Evolutionary conservation across 2,113 vertebrate genomes (phyloP).

Genomic region (Tachysurus fulvidraco): DNA sequence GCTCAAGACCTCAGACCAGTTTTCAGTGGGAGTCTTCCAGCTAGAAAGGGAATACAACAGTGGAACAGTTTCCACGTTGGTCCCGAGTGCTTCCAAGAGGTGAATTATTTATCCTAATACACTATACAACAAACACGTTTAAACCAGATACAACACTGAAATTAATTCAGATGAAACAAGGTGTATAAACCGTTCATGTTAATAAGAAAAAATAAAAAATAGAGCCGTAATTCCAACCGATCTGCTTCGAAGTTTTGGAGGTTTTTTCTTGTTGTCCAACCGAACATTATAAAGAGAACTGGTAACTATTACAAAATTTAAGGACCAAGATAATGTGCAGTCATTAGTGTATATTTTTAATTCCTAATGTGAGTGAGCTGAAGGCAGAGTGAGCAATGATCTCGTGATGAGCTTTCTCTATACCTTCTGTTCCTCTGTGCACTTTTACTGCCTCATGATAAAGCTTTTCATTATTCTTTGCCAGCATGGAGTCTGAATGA

Average conservation of each 20-base stretch:
- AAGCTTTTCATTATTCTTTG: no score
- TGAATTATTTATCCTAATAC: conserved; percentile 3
- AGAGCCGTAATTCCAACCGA: background rate
- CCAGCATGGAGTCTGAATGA: background rate
- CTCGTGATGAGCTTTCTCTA: background rate
- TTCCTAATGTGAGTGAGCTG: background rate
- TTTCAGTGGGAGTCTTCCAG: background rate
- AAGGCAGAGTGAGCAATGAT: background rate
- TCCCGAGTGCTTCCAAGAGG: background rate
- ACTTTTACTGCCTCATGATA: background rate
- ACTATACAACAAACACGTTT: conserved; percentile 5
- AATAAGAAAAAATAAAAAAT: background rate
- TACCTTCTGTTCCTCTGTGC: background rate
- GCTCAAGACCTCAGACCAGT: background rate
- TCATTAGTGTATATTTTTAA: no score
- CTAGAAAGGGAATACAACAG: background rate
- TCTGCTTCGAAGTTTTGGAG: background rate
- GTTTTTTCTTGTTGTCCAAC: no score
- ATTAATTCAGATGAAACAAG: background rate
- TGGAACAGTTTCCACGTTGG: background rate
- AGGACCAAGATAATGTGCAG: no score
- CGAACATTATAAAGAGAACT: no score
- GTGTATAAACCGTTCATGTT: background rate
- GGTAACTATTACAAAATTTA: no score
- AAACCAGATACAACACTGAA: conserved; percentile 1